Percentiles rank a stretch among this genome's conserved stretches.
These are phyloP conservation scores for Noctuana brunneofusca DNA, from an alignment of 2,888 invertebrate species.

Conservation along the genomic window DNA sequence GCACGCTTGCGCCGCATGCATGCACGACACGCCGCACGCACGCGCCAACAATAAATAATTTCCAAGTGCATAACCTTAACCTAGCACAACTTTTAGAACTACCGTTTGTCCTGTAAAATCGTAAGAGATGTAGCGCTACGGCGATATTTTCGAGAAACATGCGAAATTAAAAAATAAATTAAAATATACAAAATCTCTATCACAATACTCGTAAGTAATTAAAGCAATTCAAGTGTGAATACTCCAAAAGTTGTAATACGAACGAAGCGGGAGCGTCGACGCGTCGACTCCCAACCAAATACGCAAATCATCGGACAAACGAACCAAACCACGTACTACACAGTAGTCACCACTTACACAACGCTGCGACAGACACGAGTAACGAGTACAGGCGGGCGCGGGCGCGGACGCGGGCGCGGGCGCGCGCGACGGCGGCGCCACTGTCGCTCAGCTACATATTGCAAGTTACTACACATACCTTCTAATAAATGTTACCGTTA, in stretches of 20 bases:
- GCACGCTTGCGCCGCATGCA: conserved; percentile 17
- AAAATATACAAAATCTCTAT: conserved; percentile 84
- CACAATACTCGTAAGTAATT: conserved; percentile 84
- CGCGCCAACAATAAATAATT: conserved; percentile 60
- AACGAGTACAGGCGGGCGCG: conserved; percentile 29
- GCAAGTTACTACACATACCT: conserved; percentile 76
- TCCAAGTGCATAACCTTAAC: conserved; percentile 73
- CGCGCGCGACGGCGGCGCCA: conserved; percentile 43
- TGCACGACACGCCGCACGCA: conserved; percentile 41
- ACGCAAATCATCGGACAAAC: conserved; percentile 33
- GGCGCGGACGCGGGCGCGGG: conserved; percentile 50
- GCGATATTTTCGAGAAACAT: conserved; percentile 69
- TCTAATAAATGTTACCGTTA: conserved; percentile 66
- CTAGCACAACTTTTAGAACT: conserved; percentile 77
- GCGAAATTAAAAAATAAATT: conserved; percentile 83
- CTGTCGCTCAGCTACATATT: conserved; percentile 73
- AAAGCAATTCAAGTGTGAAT: conserved; percentile 82
- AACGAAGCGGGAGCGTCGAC: conserved; percentile 63
- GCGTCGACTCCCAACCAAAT: conserved; percentile 30
- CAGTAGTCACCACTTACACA: conserved; percentile 65
- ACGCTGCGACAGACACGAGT: conserved; percentile 63
- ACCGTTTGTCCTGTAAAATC: conserved; percentile 69
- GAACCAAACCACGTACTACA: conserved; percentile 54
- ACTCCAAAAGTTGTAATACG: conserved; percentile 78
- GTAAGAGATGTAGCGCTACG: conserved; percentile 78